These are phyloP conservation scores for Hyla sarda DNA, from an alignment of 2,113 vertebrate species.

Conservation along the genomic window DNA sequence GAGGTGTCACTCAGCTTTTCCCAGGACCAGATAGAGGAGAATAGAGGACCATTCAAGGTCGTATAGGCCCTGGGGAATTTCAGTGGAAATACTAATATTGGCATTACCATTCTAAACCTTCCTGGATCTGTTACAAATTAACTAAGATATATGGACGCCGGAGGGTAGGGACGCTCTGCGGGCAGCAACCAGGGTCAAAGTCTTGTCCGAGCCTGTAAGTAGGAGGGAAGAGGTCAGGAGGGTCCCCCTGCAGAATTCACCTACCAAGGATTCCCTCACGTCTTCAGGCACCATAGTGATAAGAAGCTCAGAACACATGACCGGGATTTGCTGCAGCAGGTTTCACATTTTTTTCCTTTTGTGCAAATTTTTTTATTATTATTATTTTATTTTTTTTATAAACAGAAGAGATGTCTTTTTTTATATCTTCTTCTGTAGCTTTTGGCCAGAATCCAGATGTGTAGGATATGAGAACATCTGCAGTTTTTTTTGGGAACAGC, in stretches of 20 bases:
- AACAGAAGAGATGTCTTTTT: neutral
- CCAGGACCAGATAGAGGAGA: neutral
- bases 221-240: neutral
- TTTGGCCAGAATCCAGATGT: neutral
- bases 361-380: neutral
- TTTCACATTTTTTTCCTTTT: neutral
- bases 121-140: constrained; percentile 72
- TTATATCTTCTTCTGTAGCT: neutral
- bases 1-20: neutral
- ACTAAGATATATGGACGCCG: constrained; percentile 75
- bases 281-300: neutral
- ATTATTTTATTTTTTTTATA: neutral
- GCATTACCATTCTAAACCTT: neutral
- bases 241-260: neutral
- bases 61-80: neutral
- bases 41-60: neutral
- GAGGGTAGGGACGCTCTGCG: constrained; percentile 68
- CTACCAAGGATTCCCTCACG: neutral
- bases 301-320: neutral
- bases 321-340: neutral
- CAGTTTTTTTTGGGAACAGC: constrained; percentile 61
- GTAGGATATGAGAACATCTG: neutral
- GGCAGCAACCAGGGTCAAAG: constrained; percentile 64
- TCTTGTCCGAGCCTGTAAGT: neutral
- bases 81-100: neutral